These are phyloP conservation scores for Sphyrna mokarran DNA, from an alignment of 2,113 vertebrate genomes.

Conservation along the genomic window DNA sequence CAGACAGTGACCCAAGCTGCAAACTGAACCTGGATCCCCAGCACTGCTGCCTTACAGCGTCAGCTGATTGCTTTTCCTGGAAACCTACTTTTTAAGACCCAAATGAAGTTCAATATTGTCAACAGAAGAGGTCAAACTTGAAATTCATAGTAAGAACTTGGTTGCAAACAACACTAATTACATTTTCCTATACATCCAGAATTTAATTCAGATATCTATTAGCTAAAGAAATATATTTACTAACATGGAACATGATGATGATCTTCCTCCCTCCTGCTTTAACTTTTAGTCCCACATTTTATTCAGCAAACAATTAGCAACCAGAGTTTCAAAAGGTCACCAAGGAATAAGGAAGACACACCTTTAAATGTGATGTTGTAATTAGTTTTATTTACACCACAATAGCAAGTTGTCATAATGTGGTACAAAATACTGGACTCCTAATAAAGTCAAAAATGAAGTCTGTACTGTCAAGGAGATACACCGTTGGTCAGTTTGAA, in stretches of 20 bases:
- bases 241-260: background rate
- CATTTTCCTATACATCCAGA: background rate
- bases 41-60: too few relatives aligned
- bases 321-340: background rate
- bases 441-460: slow-evolving; percentile 59
- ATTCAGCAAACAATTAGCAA: background rate
- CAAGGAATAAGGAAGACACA: slow-evolving; percentile 3
- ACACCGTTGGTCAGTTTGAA: slow-evolving; percentile 52
- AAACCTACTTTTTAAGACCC: background rate
- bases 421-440: slow-evolving; percentile 68
- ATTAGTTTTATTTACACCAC: slow-evolving; percentile 72
- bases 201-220: background rate
- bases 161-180: background rate
- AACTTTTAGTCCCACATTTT: background rate
- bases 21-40: too few relatives aligned
- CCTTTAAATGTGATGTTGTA: slow-evolving; percentile 34
- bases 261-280: background rate
- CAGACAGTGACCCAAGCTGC: too few relatives aligned
- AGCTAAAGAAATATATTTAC: background rate
- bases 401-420: slow-evolving; percentile 65
- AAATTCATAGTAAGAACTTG: background rate
- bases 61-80: background rate
- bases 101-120: background rate
- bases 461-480: slow-evolving; percentile 58
- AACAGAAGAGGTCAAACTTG: background rate